phyloP scores from a whole-genome alignment of 2,797 vertebrate species.

The Salarias fasciatus region DNA sequence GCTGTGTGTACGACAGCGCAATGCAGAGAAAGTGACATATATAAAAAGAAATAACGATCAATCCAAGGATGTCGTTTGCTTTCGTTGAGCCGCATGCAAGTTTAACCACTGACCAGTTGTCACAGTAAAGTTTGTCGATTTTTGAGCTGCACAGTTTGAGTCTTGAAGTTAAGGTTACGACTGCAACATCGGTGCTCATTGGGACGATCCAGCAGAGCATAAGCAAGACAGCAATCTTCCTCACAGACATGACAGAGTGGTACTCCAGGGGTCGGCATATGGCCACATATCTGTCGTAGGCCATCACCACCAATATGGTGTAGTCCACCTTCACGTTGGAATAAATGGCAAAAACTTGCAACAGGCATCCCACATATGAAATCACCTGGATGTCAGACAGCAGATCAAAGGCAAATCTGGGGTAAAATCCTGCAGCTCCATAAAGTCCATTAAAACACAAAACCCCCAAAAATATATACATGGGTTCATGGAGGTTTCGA shows the following conservation, averaged over 20 bases:
- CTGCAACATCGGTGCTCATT: not conserved
- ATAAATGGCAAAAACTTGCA: conserved; percentile 58
- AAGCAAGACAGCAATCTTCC: conserved; percentile 16
- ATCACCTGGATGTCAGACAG: conserved; percentile 37
- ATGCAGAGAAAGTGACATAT: conserved; percentile 41
- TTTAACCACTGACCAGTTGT: conserved; percentile 62
- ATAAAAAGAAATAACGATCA: conserved; percentile 37
- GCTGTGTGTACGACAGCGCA: conserved; percentile 47
- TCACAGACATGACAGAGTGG: conserved; percentile 52
- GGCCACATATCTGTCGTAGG: conserved; percentile 69
- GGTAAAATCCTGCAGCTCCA: conserved; percentile 58
- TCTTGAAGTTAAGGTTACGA: not conserved
- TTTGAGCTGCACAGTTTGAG: conserved; percentile 52
- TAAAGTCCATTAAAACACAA: conserved; percentile 57
- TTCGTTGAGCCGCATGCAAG: conserved; percentile 39
- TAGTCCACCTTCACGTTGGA: conserved; percentile 38
- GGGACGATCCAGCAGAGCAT: conserved; percentile 48
- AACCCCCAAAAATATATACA: conserved; percentile 59
- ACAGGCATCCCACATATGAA: conserved; percentile 45
- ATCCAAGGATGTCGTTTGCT: conserved; percentile 33
- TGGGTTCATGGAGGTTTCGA: conserved; percentile 55
- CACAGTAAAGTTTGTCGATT: conserved; percentile 64
- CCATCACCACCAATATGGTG: conserved; percentile 58
- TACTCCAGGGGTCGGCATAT: conserved; percentile 69
- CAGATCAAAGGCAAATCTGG: conserved; percentile 53